Percentiles rank a stretch among this genome's conserved stretches.
phyloP scores from a whole-genome alignment of 2,113 vertebrate genomes.

The Poecilia latipinna region DNA sequence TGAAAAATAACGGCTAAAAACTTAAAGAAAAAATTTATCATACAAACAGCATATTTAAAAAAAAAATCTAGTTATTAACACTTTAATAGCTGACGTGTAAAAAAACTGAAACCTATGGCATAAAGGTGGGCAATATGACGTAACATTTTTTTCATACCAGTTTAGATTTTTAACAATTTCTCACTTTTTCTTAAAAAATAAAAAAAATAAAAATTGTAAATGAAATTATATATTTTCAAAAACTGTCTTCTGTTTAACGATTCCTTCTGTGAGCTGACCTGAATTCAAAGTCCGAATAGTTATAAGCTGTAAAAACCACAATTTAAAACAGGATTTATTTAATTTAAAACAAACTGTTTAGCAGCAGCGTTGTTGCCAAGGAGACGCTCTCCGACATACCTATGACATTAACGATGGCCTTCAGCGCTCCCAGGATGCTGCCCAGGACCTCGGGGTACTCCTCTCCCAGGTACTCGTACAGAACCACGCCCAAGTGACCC shows the following conservation, averaged over 20 bases:
- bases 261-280: too few species aligned
- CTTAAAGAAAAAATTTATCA: background rate
- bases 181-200: too few species aligned
- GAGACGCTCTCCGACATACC: constrained; percentile 78
- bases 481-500: constrained; percentile 97
- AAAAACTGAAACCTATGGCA: too few species aligned
- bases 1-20: background rate
- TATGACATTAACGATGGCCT: constrained; percentile 98
- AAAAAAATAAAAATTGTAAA: too few species aligned
- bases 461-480: constrained; percentile 98
- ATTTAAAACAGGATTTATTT: background rate
- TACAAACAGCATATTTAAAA: background rate
- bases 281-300: too few species aligned
- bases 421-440: constrained; percentile 96
- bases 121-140: background rate
- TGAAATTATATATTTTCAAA: too few species aligned
- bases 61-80: background rate
- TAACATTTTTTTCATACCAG: too few species aligned
- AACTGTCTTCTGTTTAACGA: too few species aligned
- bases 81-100: too few species aligned
- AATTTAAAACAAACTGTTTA: too few species aligned
- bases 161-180: too few species aligned
- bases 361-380: background rate
- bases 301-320: background rate
- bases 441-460: constrained; percentile 98